Percentiles rank a stretch among this genome's conserved stretches.
Conservation (phyloP, 2,888 invertebrate genomes). For the Lordiphosa andalusiaca region DNA sequence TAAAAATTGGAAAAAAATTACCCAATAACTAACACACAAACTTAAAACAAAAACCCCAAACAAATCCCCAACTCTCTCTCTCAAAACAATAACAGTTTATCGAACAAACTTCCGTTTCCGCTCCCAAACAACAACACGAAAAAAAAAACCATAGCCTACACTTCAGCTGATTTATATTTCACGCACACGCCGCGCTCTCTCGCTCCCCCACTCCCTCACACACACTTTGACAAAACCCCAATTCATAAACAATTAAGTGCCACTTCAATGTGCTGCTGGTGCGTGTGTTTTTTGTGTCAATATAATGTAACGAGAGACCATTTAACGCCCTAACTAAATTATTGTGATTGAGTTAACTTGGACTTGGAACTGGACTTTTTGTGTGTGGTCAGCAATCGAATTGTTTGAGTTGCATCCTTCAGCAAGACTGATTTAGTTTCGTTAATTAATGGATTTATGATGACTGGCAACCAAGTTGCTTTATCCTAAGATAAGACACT, state of each 20-base stretch:
- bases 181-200: slow-evolving; percentile 20
- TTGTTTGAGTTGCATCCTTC: slow-evolving; percentile 29
- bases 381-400: slow-evolving; percentile 33
- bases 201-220: slow-evolving; percentile 17
- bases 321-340: slow-evolving; percentile 41
- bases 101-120: slow-evolving; percentile 50
- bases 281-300: slow-evolving; percentile 1
- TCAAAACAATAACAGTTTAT: slow-evolving; percentile 3
- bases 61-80: too few species aligned
- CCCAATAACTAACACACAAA: too few species aligned
- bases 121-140: slow-evolving; percentile 6
- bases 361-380: slow-evolving; percentile 18
- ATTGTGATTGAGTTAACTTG: slow-evolving; percentile 65
- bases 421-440: slow-evolving; percentile 31
- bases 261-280: slow-evolving; percentile 32
- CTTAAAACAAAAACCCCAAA: too few species aligned
- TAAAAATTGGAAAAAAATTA: too few species aligned
- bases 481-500: too few species aligned
- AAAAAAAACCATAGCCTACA: slow-evolving; percentile 43
- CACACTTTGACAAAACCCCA: slow-evolving; percentile 16
- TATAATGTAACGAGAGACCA: slow-evolving; percentile 18
- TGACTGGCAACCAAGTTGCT: slow-evolving; percentile 31
- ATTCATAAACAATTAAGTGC: slow-evolving; percentile 69
- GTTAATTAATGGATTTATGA: slow-evolving; percentile 16
- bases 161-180: slow-evolving; percentile 47